phyloP scores from a whole-genome alignment of 2,888 invertebrate genomes.

The Pyralis farinalis region DNA sequence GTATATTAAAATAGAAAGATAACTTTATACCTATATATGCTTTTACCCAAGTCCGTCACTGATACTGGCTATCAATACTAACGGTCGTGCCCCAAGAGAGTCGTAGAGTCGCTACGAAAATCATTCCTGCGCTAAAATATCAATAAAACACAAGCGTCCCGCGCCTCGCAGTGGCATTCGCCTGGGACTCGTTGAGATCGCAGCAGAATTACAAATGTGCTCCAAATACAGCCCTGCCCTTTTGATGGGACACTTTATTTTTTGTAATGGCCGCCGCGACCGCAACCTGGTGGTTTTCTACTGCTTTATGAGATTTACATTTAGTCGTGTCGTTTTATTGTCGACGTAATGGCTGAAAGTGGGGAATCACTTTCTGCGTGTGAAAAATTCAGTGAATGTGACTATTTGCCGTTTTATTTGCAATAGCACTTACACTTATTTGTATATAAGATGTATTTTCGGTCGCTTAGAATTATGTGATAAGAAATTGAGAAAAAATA shows the following conservation, averaged over 20 bases:
- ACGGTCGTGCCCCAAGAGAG: constrained; percentile 61
- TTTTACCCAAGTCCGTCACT: constrained; percentile 42
- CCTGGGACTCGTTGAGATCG: constrained; percentile 56
- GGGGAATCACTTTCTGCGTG: constrained; percentile 37
- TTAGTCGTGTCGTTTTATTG: constrained; percentile 67
- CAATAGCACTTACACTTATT: not conserved
- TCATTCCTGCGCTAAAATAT: constrained; percentile 77
- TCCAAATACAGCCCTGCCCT: constrained; percentile 52
- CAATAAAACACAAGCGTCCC: constrained; percentile 73
- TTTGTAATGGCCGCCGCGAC: constrained; percentile 52
- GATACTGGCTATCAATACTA: constrained; percentile 58
- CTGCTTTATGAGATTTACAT: constrained; percentile 60
- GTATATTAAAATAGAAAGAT: no score
- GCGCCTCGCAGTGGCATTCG: constrained; percentile 23
- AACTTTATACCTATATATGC: no score
- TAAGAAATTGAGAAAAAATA: no score
- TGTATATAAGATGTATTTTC: not conserved
- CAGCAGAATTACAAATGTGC: constrained; percentile 61
- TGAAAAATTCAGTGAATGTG: constrained; percentile 42
- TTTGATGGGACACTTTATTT: constrained; percentile 74
- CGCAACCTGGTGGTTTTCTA: constrained; percentile 40
- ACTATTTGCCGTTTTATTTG: constrained; percentile 11
- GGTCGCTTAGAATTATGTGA: no score
- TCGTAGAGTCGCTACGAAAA: constrained; percentile 66
- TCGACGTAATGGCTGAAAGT: constrained; percentile 37